These are phyloP conservation scores for Rynchops niger DNA, from an alignment of 2,113 vertebrate genomes.

Conservation along the genomic window DNA sequence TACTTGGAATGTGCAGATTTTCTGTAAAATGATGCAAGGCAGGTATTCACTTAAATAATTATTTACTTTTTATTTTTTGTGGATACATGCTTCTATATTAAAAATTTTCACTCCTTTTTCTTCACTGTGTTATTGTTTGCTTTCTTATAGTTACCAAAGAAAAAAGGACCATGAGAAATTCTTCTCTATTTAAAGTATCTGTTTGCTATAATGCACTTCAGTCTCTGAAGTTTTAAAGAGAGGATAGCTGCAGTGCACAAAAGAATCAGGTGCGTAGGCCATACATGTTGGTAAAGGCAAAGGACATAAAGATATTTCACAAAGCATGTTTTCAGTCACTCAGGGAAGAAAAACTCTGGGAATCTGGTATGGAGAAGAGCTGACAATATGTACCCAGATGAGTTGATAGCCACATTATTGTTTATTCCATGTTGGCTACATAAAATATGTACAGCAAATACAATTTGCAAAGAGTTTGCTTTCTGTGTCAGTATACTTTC, in stretches of 20 bases:
- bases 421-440: neutral
- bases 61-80: neutral
- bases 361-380: neutral
- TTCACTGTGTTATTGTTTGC: neutral
- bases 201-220: neutral
- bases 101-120: neutral
- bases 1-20: neutral
- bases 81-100: neutral
- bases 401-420: neutral
- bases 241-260: neutral
- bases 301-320: neutral
- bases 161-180: neutral
- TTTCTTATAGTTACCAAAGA: neutral
- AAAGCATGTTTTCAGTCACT: neutral
- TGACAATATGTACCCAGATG: accelerated
- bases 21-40: neutral
- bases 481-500: neutral
- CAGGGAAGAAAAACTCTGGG: neutral
- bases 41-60: neutral
- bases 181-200: neutral
- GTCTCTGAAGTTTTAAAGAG: neutral
- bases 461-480: neutral
- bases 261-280: neutral
- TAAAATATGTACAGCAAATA: neutral
- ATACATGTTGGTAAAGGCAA: neutral